Evolutionary conservation across 2,888 invertebrate species (phyloP), one percentile per base, ranked within the genome.

Genomic region (Tolmerus cingulatus): DNA sequence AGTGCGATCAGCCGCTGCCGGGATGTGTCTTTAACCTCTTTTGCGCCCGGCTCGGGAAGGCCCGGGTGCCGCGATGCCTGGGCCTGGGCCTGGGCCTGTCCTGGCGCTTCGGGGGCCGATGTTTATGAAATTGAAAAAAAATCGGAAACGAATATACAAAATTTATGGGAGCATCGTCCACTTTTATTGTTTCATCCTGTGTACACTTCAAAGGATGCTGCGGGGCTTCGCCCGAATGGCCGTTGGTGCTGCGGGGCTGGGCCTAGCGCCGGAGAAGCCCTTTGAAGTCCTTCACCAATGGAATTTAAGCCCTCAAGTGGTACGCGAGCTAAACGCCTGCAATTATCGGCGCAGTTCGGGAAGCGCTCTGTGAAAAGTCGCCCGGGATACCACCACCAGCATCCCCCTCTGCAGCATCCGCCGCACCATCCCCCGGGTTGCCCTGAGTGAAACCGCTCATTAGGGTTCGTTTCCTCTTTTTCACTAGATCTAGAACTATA

Each of bases 381-480:
- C 79, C 27, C 51, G 7, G 37, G 37, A 19, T 12, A 23, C 43
- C 43, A 46, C 16, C 78, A n/a, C 5, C 78, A 46, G 9, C 12
- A 23, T 30, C 16, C 43, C 79, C 27, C 14, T 46, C 43, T 16
- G 43, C 27, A 46, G 40, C 46, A 46, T 46, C 27, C 14, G 8
- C 23, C 16, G 8, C 16, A 8, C 12, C 40, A 27, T 27, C 51
- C 16, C 79, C 19, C 23, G 14, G 8, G 34, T 40, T 40, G 74
- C 84, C 27, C 23, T 5, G 5, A 74, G 66, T 27, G 40, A 84
- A 84, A 84, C 84, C 84, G 51, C 84, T 84, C 84, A 84, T 84
- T 84, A 84, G 27, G 84, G 30, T 16, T 40, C 74, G 66, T 43
- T 84, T 84, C 84, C 84, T 84, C 84, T 40, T 84, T 84, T 74